Conservation (phyloP, 2,113 vertebrate species). For the Gavia stellata region DNA sequence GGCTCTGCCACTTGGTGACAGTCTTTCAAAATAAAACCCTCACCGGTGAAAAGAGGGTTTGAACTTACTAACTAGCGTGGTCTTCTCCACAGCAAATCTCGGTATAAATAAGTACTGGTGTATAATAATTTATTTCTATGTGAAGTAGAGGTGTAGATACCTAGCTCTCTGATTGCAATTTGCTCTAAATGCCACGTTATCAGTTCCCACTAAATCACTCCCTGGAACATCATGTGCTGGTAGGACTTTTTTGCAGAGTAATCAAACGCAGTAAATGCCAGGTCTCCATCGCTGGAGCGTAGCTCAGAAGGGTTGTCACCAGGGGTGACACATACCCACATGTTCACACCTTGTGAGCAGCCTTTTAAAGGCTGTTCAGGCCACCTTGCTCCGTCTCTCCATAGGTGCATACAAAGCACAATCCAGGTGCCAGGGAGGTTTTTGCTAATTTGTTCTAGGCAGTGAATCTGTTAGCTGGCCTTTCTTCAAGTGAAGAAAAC, state of each 20-base stretch:
- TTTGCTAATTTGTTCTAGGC: neutral
- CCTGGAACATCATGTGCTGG: neutral
- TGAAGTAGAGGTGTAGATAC: neutral
- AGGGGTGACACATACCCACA: neutral
- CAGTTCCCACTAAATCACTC: neutral
- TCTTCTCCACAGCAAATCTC: neutral
- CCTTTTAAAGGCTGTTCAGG: neutral
- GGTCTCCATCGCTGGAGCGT: neutral
- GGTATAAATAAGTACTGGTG: neutral
- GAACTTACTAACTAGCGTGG: neutral
- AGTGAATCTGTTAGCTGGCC: neutral
- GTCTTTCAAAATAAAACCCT: conserved; percentile 45
- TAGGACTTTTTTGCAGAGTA: neutral
- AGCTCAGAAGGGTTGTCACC: neutral
- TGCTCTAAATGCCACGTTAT: neutral
- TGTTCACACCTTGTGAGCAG: neutral
- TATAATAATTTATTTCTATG: neutral
- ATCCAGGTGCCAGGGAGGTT: neutral
- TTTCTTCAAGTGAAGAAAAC: neutral
- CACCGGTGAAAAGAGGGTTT: neutral
- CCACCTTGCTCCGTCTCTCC: neutral
- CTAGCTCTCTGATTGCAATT: neutral
- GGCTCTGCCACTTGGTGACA: conserved; percentile 56
- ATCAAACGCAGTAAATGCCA: neutral
- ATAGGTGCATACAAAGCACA: neutral